phyloP scores from a whole-genome alignment of 2,888 invertebrate species.

The Apotomis turbidana region DNA sequence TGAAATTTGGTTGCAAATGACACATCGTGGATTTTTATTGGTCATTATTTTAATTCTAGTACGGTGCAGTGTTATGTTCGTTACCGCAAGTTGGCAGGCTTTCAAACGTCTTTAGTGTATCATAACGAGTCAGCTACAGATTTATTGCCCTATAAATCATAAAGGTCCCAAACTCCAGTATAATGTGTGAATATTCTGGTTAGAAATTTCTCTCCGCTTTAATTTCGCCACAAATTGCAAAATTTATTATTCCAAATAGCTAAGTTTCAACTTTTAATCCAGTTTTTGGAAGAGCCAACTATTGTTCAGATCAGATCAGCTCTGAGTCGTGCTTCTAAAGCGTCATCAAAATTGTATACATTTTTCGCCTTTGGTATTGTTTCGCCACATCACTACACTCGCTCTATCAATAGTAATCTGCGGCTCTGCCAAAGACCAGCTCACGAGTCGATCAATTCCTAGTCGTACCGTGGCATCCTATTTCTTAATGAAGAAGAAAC shows the following conservation, averaged over 20 bases:
- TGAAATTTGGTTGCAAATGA: conserved; percentile 1
- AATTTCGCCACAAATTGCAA: not conserved
- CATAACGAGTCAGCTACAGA: conserved; percentile 69
- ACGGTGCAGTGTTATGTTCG: conserved; percentile 51
- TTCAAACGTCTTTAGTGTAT: conserved; percentile 71
- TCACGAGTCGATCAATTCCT: too few species aligned
- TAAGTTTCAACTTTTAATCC: too few species aligned
- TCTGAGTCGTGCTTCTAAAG: too few species aligned
- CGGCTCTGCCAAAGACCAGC: too few species aligned
- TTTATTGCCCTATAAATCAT: conserved; percentile 74
- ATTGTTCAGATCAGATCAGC: too few species aligned
- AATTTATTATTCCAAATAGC: not conserved
- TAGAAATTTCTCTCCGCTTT: conserved; percentile 38
- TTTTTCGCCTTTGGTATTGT: too few species aligned
- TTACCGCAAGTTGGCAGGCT: conserved; percentile 68
- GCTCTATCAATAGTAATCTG: too few species aligned
- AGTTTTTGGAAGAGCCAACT: too few species aligned
- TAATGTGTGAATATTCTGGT: conserved; percentile 56
- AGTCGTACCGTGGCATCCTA: too few species aligned
- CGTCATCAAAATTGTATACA: too few species aligned
- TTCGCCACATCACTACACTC: too few species aligned
- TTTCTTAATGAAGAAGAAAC: too few species aligned
- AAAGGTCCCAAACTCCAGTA: conserved; percentile 62
- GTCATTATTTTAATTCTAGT: conserved; percentile 20
- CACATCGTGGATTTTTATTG: conserved; percentile 1